These are phyloP conservation scores for Emys orbicularis DNA, from an alignment of 2,797 vertebrate genomes.

Conservation along the genomic window DNA sequence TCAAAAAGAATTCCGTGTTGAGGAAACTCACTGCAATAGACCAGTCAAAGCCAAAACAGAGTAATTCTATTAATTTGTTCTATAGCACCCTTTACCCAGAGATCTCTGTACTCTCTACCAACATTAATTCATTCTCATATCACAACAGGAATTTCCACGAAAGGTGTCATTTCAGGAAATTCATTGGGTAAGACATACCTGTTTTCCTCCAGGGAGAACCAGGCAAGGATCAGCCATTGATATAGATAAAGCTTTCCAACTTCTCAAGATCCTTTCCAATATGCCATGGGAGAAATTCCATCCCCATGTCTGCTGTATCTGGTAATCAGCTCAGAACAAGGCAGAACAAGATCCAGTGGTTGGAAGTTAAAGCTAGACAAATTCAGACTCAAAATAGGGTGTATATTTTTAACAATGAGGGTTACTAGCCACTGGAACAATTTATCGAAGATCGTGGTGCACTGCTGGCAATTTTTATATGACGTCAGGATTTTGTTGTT, in stretches of 20 bases:
- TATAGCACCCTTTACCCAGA: constrained; percentile 68
- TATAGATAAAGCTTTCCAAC: no score
- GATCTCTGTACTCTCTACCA: constrained; percentile 63
- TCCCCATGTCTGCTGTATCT: background rate
- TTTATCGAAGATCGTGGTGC: no score
- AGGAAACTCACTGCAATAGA: constrained; percentile 72
- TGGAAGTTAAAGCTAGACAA: no score
- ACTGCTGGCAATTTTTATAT: no score
- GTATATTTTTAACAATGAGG: no score
- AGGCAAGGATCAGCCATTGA: no score
- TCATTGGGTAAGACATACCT: constrained; percentile 59
- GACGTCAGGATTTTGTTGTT: no score
- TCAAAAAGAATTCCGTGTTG: constrained; percentile 13
- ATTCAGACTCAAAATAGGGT: no score
- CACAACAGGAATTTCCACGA: constrained; percentile 2
- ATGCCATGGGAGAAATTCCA: background rate
- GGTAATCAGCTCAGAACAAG: background rate
- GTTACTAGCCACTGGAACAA: no score
- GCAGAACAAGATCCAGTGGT: no score
- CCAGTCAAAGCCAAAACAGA: constrained; percentile 61
- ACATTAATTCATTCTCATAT: constrained; percentile 70
- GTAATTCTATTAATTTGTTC: constrained; percentile 67
- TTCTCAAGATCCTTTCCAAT: background rate
- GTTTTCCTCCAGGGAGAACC: no score
- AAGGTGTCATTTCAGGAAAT: constrained; percentile 56